These are phyloP conservation scores for Mohoua ochrocephala DNA, from an alignment of 2,113 vertebrate species.

Conservation along the genomic window DNA sequence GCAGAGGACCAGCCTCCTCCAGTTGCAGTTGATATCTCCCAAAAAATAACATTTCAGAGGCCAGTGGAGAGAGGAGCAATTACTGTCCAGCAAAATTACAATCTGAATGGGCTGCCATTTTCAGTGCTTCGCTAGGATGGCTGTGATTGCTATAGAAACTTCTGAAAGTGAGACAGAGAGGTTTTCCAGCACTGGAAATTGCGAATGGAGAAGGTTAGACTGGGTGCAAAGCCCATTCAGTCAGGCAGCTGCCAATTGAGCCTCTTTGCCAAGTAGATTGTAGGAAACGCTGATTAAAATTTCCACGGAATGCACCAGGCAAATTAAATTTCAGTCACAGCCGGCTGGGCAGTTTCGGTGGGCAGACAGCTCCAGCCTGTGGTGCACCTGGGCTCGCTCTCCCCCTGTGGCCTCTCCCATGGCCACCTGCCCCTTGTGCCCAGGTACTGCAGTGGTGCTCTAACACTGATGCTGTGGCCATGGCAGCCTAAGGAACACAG, in stretches of 20 bases:
- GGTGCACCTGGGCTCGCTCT: background rate
- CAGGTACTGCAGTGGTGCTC: background rate
- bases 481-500: background rate
- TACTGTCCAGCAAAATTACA: slow-evolving; percentile 50
- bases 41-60: background rate
- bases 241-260: slow-evolving; percentile 56
- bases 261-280: slow-evolving; percentile 55
- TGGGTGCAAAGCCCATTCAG: slow-evolving; percentile 66
- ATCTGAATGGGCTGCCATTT: slow-evolving; percentile 48
- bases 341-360: background rate
- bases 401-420: background rate
- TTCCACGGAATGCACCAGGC: background rate
- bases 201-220: slow-evolving; percentile 52
- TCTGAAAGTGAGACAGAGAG: slow-evolving; percentile 52
- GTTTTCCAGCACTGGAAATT: slow-evolving; percentile 48
- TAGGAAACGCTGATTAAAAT: slow-evolving; percentile 55
- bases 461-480: rapidly evolving
- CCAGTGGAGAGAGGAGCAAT: background rate
- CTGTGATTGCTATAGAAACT: slow-evolving; percentile 53
- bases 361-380: background rate
- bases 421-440: rapidly evolving
- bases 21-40: background rate
- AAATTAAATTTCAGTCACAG: slow-evolving; percentile 51
- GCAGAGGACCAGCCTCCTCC: background rate
- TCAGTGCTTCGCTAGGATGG: background rate